phyloP scores from a whole-genome alignment of 2,797 vertebrate genomes.

The Tragelaphus oryx region DNA sequence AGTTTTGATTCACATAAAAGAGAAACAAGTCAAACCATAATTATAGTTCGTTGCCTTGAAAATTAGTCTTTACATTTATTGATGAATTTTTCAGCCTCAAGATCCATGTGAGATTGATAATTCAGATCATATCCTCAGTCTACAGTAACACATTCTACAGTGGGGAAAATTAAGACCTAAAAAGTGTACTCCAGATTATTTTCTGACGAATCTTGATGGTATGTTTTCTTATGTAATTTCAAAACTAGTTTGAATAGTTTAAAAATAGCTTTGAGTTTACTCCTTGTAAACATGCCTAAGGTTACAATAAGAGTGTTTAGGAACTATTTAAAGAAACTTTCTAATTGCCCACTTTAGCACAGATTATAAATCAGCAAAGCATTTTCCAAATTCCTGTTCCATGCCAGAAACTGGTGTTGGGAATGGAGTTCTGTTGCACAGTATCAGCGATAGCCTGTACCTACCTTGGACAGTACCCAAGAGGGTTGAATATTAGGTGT shows the following conservation, averaged over 20 bases:
- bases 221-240: constrained; percentile 40
- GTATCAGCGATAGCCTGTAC: not conserved
- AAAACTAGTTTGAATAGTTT: constrained; percentile 41
- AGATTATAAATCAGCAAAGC: constrained; percentile 39
- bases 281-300: not conserved
- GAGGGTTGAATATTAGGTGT: not conserved
- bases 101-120: not conserved
- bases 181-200: not conserved
- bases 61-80: not conserved
- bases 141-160: not conserved
- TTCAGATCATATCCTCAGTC: not conserved
- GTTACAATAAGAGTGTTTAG: constrained; percentile 49
- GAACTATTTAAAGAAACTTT: constrained; percentile 38
- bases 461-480: constrained; percentile 29
- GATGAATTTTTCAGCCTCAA: not conserved
- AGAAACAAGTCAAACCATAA: constrained; percentile 7
- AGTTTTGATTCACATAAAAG: not conserved
- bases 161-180: constrained; percentile 9
- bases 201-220: not conserved
- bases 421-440: not conserved
- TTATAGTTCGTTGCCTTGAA: not conserved
- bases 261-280: constrained; percentile 25
- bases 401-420: not conserved
- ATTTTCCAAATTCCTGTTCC: constrained; percentile 33
- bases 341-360: constrained; percentile 44